These are phyloP conservation scores for Parus major DNA, from an alignment of 2,113 vertebrate species.

Conservation along the genomic window DNA sequence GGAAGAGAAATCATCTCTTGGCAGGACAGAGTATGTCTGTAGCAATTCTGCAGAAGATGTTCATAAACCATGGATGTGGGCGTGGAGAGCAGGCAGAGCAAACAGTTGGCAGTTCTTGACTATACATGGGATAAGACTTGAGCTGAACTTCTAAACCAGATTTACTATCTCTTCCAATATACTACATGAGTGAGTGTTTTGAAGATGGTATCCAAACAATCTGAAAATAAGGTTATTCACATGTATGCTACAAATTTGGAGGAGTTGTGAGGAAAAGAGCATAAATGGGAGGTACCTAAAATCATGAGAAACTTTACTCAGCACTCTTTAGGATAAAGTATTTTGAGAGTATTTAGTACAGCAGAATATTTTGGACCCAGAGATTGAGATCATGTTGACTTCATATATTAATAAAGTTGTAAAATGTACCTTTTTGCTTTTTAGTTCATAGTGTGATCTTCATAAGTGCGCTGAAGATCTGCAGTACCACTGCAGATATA, in stretches of 20 bases:
- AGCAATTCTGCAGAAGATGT: background rate
- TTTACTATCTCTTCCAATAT: background rate
- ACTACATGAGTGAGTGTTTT: background rate
- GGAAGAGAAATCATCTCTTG: background rate
- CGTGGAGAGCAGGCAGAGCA: background rate
- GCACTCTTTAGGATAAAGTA: background rate
- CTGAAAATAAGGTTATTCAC: background rate
- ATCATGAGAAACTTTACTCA: background rate
- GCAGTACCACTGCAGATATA: background rate
- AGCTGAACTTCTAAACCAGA: background rate
- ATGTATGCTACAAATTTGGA: rapidly evolving
- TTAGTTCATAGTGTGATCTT: background rate
- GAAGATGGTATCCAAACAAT: background rate
- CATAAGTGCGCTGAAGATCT: background rate
- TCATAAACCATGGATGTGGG: background rate
- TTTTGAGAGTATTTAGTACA: background rate
- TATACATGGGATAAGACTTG: background rate
- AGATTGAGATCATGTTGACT: background rate
- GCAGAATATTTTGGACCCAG: background rate
- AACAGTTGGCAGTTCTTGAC: background rate
- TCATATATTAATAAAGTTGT: background rate
- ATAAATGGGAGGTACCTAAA: background rate
- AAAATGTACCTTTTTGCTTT: background rate
- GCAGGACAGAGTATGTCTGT: background rate
- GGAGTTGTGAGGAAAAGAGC: background rate